These are phyloP conservation scores for Hycleus cichorii DNA, from an alignment of 1,140 invertebrate species.

Conservation along the genomic window DNA sequence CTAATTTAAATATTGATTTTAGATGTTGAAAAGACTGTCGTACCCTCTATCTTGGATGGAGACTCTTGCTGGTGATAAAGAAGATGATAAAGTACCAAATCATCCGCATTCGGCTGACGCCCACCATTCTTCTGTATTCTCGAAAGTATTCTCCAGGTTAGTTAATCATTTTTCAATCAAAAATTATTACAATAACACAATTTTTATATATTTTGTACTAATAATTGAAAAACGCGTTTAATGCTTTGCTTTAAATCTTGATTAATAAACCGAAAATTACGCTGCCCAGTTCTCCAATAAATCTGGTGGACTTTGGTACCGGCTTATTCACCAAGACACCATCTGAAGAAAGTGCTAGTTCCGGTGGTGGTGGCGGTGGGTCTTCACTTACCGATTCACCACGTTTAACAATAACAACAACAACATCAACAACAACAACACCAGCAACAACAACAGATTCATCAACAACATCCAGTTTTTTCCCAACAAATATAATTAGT, in stretches of 20 bases:
- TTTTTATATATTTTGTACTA: neutral
- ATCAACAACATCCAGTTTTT: constrained; percentile 32
- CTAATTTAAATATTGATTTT: constrained; percentile 6
- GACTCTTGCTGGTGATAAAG: constrained; percentile 64
- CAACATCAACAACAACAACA: constrained; percentile 26
- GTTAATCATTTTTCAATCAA: constrained; percentile 12
- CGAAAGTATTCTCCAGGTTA: constrained; percentile 84
- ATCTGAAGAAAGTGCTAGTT: constrained; percentile 67
- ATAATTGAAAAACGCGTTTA: neutral
- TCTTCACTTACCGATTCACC: constrained; percentile 45
- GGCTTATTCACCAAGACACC: constrained; percentile 81
- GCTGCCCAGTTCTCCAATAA: constrained; percentile 70
- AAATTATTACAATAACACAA: neutral
- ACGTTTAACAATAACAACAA: constrained; percentile 21
- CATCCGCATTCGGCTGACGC: constrained; percentile 58
- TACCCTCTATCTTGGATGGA: constrained; percentile 92
- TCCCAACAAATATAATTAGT: constrained; percentile 39
- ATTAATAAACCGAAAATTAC: neutral
- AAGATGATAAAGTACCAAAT: constrained; percentile 50
- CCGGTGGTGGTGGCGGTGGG: constrained; percentile 38
- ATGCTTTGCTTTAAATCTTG: neutral
- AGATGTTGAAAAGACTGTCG: constrained; percentile 85
- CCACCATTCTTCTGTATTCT: constrained; percentile 71
- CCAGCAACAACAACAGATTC: constrained; percentile 21
- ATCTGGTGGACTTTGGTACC: constrained; percentile 81